Evolutionary conservation across 2,113 vertebrate species (phyloP), one percentile per base, ranked within the genome.

Genomic region (Lepus timidus): DNA sequence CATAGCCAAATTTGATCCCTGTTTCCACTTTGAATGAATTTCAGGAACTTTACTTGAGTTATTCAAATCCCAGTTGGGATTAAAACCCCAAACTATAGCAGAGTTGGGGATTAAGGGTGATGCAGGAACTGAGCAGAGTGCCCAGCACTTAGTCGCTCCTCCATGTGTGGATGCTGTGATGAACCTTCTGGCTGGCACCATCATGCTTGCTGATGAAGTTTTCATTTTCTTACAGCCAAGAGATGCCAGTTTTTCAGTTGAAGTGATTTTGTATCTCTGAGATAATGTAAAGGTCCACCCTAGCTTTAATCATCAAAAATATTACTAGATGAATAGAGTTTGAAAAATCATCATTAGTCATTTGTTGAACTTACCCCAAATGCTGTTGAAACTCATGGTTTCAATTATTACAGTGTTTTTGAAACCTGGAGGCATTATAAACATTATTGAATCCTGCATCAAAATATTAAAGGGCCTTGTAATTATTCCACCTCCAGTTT

Each of bases 161-260:
- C 33, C 49, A 12, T 0, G 12, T 1, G 3, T 8, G 1, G 58
- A 23, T 17, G 25, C 4, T 39, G 7, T 25, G 16, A 31, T 16
- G n/a, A 36, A 27, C 2, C 27, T 36, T 67, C 31, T 62, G 49
- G 1, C 9, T 68, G 55, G 22, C 55, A 9, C 65, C 23, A 9
- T 27, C 64, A 51, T 22, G 73, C 20, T 39, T 27, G 22, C 65
- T 88, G 27, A 75, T 44, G 31, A 67, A 19, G 10, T 49, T 31
- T 62, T 83, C 55, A 65, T 64, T 87, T 83, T 83, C 64, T 64
- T 20, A 82, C 6, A 20, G 75, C 36, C 22, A 33, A 58, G 62
- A 73, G 65, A 31, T 88, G 7, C 36, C 44, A 44, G 14, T 44
- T 27, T 68, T 88, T 44, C 44, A 44, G 16, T 52, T 19, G 6